A percentile compares a stretch with the other conserved stretches of the same genome.
Evolutionary conservation across 1,140 invertebrate genomes (phyloP).

Genomic region (Temnothorax longispinosus): DNA sequence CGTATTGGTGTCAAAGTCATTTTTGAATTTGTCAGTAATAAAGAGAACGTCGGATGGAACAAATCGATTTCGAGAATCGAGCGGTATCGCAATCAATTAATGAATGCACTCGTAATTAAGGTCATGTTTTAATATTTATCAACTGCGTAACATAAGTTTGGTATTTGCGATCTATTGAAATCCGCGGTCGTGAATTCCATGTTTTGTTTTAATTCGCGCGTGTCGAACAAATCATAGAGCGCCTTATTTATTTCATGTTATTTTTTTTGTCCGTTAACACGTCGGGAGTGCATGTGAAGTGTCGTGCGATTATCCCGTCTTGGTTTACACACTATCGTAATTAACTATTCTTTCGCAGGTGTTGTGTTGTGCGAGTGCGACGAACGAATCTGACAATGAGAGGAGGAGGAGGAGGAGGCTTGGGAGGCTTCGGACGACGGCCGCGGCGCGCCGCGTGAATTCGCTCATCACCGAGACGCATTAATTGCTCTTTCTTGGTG

Average conservation of each 20-base stretch:
- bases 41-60: not conserved
- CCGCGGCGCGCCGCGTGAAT: not conserved
- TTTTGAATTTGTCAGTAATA: not conserved
- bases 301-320: constrained; percentile 18
- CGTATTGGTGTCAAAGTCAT: not conserved
- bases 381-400: not conserved
- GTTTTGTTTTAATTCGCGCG: not conserved
- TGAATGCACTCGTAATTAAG: not conserved
- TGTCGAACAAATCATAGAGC: not conserved
- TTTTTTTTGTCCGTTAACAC: not conserved
- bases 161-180: not conserved
- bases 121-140: not conserved
- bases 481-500: not conserved
- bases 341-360: not conserved
- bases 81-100: not conserved
- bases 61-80: not conserved
- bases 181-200: not conserved
- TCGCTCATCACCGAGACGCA: not conserved
- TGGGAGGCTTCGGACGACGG: not conserved
- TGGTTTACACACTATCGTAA: constrained; percentile 9
- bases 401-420: not conserved
- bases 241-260: not conserved
- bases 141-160: not conserved
- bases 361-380: not conserved
- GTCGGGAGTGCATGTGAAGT: not conserved